Conservation (phyloP, 1,140 invertebrate genomes). For the Drosophila aff. region DNA sequence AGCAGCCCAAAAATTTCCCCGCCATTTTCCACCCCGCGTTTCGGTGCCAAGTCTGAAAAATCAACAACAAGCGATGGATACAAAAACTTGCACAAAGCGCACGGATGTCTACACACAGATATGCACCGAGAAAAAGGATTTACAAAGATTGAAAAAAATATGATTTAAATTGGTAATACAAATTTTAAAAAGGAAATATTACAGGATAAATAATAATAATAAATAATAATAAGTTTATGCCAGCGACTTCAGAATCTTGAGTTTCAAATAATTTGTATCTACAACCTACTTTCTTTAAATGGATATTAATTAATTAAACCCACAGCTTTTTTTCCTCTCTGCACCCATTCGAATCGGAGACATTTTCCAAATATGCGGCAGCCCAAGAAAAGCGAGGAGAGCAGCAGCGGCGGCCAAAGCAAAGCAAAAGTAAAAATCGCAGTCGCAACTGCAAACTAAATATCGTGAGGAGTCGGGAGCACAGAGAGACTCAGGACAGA, state of each 20-base stretch:
- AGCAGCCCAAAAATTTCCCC: neutral
- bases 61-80: constrained; percentile 80
- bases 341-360: constrained; percentile 41
- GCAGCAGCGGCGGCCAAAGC: constrained; percentile 29
- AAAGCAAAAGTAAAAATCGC: constrained; percentile 78
- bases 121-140: neutral
- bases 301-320: neutral
- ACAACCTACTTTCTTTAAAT: neutral
- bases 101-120: constrained; percentile 57
- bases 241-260: neutral
- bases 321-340: neutral
- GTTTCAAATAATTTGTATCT: neutral
- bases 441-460: constrained; percentile 82
- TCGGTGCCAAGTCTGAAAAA: constrained; percentile 79
- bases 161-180: no score
- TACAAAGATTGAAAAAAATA: no score
- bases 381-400: constrained; percentile 50
- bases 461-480: constrained; percentile 60
- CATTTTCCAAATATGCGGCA: constrained; percentile 76
- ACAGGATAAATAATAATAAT: neutral
- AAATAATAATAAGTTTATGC: neutral
- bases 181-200: neutral
- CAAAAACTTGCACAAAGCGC: constrained; percentile 77
- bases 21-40: constrained; percentile 21
- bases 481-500: constrained; percentile 17